Percentiles rank a stretch among this genome's conserved stretches.
Conservation (phyloP, 2,888 invertebrate species). For the Limnephilus auricula region DNA sequence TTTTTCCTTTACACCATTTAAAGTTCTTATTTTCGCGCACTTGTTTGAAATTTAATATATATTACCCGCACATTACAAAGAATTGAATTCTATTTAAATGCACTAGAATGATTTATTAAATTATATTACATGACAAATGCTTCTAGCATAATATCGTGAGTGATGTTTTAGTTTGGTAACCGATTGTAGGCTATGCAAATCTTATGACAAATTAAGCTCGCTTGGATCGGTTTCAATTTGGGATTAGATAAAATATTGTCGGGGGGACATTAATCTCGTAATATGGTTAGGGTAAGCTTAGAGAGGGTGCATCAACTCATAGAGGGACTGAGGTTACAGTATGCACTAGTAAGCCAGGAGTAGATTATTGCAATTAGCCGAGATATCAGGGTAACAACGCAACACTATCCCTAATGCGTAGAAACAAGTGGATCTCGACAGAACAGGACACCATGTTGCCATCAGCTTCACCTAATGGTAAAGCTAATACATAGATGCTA, state of each 20-base stretch:
- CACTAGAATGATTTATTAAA: conserved; percentile 49
- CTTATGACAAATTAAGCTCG: conserved; percentile 51
- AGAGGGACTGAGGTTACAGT: conserved; percentile 36
- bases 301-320: not conserved
- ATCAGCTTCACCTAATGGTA: not conserved
- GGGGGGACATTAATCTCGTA: conserved; percentile 14
- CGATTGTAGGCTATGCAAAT: conserved; percentile 51
- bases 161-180: conserved; percentile 53
- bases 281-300: conserved; percentile 17
- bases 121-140: conserved; percentile 51
- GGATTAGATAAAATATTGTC: conserved; percentile 18
- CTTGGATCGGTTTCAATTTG: conserved; percentile 38
- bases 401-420: conserved; percentile 51
- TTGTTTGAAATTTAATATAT: conserved; percentile 54
- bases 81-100: conserved; percentile 54
- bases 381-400: conserved; percentile 59
- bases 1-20: conserved; percentile 51
- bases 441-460: conserved; percentile 7
- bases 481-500: conserved; percentile 38
- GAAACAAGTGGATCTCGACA: conserved; percentile 34
- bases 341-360: not conserved
- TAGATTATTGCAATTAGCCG: conserved; percentile 58
- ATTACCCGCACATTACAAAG: conserved; percentile 52
- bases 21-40: conserved; percentile 55
- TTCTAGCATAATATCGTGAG: conserved; percentile 57